Base-by-base conservation (phyloP, 2,888 invertebrate species). In the Esperia sulphurella region DNA sequence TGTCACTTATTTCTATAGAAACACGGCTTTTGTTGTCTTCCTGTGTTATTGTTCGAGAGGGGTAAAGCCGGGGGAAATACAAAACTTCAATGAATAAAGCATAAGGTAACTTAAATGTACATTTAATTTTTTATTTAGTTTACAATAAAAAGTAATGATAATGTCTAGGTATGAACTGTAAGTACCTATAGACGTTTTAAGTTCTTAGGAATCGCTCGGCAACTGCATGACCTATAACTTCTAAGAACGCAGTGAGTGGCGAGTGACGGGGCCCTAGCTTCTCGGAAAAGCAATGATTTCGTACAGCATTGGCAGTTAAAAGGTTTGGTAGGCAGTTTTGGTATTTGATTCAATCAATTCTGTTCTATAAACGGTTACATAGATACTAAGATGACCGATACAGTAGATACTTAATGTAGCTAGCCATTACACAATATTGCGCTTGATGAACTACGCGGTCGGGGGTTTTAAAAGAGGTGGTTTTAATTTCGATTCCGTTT, bases 211-310 rank as follows among this genome's bases (percentile, higher is more conserved):
- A 51, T 54, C 51, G 54, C 53, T 54, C 49, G 52, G 54, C 51
- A 52, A 54, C 56, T 55, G 54, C 54, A 57, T 57, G 61, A 61
- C 59, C 61, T 63, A 58, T 57, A 63, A 63, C 31, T 76, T 72
- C 75, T 54, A 51, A 52, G 74, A 74, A 76, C 56, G 46, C 59
- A 54, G 58, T 61, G 57, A 54, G 61, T 59, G 63, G 59, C 63
- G 57, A 67, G 50, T 63, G 60, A 67, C 63, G 59, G 58, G 61
- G 67, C 59, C 68, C 65, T 68, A 62, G 61, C 46, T 76, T 75
- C 74, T 67, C 43, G 60, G 71, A 76, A 76, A 64, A 64, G 55
- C 54, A 67, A 67, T 71, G 57, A 57, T 56, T 55, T 49, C 52
- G 57, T 57, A 59, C 38, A 14, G 21, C 21, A 21, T 21, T 21